Conservation (phyloP, 1,140 invertebrate genomes). For the Drosophila ercepeae region DNA sequence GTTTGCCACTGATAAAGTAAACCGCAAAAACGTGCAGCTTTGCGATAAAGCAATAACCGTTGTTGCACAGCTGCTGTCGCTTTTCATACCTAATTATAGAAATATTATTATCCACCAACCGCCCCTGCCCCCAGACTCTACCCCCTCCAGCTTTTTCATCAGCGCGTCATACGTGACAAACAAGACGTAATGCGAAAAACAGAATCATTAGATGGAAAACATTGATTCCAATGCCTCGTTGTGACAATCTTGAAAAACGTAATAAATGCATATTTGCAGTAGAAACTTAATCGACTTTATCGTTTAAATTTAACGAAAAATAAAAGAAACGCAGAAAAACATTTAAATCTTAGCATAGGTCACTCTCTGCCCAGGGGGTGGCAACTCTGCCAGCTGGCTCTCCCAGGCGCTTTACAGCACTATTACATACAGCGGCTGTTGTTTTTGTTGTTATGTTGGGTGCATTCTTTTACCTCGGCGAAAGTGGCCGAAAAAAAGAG, state of each 20-base stretch:
- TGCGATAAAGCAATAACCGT: constrained; percentile 21
- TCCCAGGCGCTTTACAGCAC: constrained; percentile 41
- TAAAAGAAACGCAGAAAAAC: not conserved
- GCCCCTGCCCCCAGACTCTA: constrained; percentile 17
- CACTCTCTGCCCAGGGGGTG: constrained; percentile 5
- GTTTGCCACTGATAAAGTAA: constrained; percentile 35
- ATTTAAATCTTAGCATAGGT: constrained; percentile 16
- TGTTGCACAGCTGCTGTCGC: constrained; percentile 28
- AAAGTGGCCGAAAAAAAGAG: constrained; percentile 30
- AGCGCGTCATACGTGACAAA: constrained; percentile 62
- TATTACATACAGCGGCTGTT: constrained; percentile 12
- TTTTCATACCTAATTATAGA: constrained; percentile 31
- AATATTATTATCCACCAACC: constrained; percentile 11
- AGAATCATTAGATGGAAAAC: not conserved
- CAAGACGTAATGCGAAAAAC: constrained; percentile 19
- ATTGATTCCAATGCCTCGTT: not conserved
- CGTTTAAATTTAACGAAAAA: not conserved
- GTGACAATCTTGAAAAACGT: not conserved
- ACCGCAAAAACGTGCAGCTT: constrained; percentile 25
- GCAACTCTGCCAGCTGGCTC: constrained; percentile 16
- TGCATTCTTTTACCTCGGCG: constrained; percentile 25
- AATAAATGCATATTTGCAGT: not conserved
- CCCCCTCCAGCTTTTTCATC: not conserved
- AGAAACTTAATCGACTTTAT: not conserved
- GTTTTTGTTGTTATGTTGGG: constrained; percentile 6